Percentiles rank a stretch among this genome's conserved stretches.
These are phyloP conservation scores for Aphelenchoides avenae DNA, from an alignment of 1,140 invertebrate genomes.

Conservation along the genomic window DNA sequence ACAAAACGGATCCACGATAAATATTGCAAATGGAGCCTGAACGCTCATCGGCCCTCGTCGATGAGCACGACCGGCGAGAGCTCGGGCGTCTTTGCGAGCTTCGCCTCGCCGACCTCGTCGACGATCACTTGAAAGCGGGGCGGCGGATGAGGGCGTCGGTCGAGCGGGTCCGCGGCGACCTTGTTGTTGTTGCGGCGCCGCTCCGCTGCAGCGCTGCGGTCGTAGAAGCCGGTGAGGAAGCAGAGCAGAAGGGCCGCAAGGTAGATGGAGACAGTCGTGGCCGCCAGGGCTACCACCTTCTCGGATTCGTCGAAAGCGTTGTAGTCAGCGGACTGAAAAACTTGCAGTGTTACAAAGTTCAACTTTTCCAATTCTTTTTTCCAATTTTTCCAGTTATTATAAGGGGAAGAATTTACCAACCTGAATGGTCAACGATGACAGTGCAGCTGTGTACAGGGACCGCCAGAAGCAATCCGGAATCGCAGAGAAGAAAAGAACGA, in stretches of 20 bases:
- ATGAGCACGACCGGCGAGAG: too few relatives aligned
- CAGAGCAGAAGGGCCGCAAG: constrained; percentile 12
- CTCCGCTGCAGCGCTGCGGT: background rate
- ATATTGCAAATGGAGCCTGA: too few relatives aligned
- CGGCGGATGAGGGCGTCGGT: constrained; percentile 13
- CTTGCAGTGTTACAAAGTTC: background rate
- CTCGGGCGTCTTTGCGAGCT: too few relatives aligned
- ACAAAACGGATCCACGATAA: too few relatives aligned
- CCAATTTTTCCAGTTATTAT: constrained; percentile 1
- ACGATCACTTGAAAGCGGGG: constrained; percentile 30
- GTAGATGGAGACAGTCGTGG: constrained; percentile 28
- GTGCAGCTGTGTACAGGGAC: constrained; percentile 37
- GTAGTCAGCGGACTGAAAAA: constrained; percentile 31
- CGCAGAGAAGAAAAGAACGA: constrained; percentile 22
- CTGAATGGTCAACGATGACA: constrained; percentile 38
- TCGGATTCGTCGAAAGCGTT: constrained; percentile 30
- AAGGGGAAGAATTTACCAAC: background rate
- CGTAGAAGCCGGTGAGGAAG: constrained; percentile 26
- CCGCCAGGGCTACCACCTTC: constrained; percentile 24
- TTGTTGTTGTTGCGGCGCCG: background rate
- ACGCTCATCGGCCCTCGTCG: too few relatives aligned
- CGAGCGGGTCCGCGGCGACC: background rate
- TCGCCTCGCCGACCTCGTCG: constrained; percentile 9
- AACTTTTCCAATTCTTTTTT: background rate
- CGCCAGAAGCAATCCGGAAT: constrained; percentile 38